Percentiles rank a stretch among this genome's conserved stretches.
Conservation (phyloP, 2,797 vertebrate species). For the Lophius americanus region DNA sequence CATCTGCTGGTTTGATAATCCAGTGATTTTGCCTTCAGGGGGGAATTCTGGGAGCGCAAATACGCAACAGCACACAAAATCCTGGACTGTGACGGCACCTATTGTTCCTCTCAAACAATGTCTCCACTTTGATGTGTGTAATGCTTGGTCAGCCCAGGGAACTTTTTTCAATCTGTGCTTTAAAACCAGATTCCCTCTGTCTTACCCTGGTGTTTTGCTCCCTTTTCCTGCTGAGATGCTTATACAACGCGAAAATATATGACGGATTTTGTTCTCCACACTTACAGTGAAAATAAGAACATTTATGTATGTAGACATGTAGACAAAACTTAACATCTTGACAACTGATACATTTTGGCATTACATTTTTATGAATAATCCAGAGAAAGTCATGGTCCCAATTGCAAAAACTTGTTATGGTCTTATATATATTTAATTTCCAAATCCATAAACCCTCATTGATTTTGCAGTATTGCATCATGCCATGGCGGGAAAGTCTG, state of each 20-base stretch:
- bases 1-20: slow-evolving; percentile 85
- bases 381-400: background rate
- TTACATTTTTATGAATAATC: background rate
- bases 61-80: slow-evolving; percentile 86
- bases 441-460: too few species aligned
- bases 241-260: slow-evolving; percentile 17
- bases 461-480: too few species aligned
- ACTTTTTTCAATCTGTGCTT: slow-evolving; percentile 70
- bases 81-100: slow-evolving; percentile 88
- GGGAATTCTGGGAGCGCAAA: slow-evolving; percentile 82
- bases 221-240: slow-evolving; percentile 25
- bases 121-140: slow-evolving; percentile 92
- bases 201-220: background rate
- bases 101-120: slow-evolving; percentile 93
- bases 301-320: too few species aligned
- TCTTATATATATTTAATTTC: too few species aligned
- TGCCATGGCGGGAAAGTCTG: too few species aligned
- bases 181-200: slow-evolving; percentile 41
- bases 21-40: slow-evolving; percentile 80
- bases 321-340: too few species aligned
- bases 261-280: slow-evolving; percentile 2
- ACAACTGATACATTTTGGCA: background rate
- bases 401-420: background rate
- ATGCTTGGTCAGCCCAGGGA: slow-evolving; percentile 83
- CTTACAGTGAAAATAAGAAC: too few species aligned